These are phyloP conservation scores for Phyllostomus hastatus DNA, from an alignment of 2,113 vertebrate species.

Conservation along the genomic window DNA sequence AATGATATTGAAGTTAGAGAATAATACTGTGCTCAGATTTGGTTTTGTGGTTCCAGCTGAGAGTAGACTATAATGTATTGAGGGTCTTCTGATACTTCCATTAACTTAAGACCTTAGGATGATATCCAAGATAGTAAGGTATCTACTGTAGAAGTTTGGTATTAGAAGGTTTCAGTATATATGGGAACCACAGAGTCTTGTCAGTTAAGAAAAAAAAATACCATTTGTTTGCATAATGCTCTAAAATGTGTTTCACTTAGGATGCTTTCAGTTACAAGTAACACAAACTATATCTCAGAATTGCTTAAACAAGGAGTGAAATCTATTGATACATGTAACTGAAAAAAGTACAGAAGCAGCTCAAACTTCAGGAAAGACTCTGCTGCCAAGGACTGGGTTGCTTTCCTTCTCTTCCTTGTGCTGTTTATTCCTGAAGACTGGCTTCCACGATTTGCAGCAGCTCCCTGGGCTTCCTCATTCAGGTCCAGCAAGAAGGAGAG, in stretches of 20 bases:
- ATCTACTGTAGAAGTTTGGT: neutral
- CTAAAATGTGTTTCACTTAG: conserved; percentile 29
- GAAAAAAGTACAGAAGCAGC: neutral
- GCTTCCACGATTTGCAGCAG: neutral
- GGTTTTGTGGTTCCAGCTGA: neutral
- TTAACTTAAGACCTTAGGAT: neutral
- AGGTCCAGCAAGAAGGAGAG: neutral
- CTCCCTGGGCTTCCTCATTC: neutral
- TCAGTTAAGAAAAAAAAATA: neutral
- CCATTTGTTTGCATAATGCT: neutral
- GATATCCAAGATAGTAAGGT: neutral
- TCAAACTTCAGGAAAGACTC: neutral
- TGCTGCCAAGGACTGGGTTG: neutral
- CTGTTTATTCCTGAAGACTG: neutral
- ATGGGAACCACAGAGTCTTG: neutral
- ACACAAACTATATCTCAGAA: neutral
- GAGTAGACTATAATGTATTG: neutral
- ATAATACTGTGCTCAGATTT: neutral
- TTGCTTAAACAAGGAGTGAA: neutral
- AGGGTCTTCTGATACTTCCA: neutral
- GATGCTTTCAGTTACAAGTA: neutral
- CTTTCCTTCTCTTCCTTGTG: neutral
- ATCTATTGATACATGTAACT: neutral
- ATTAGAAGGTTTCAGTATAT: neutral
- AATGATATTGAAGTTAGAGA: neutral